Conservation (phyloP, 2,113 vertebrate species). For the Dasypus novemcinctus region DNA sequence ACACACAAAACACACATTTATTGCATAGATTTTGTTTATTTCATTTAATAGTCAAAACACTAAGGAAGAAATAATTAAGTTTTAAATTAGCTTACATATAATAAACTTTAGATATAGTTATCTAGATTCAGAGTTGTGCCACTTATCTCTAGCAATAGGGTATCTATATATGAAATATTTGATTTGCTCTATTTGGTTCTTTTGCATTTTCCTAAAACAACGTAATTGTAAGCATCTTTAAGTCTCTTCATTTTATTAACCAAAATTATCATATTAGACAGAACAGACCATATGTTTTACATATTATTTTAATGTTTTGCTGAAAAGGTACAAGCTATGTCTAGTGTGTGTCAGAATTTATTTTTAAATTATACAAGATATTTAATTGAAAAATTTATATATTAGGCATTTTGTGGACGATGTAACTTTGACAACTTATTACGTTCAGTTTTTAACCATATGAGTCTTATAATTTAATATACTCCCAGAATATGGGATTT, state of each 20-base stretch:
- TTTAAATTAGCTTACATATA: conserved; percentile 13
- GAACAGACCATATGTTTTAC: not conserved
- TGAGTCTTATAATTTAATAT: conserved; percentile 1
- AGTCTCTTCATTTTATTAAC: conserved; percentile 33
- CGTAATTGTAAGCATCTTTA: conserved; percentile 50
- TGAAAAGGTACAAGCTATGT: not conserved
- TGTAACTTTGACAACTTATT: conserved; percentile 11
- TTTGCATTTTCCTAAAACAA: conserved; percentile 41
- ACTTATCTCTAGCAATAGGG: not conserved
- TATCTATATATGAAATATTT: conserved; percentile 36
- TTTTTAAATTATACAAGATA: not conserved
- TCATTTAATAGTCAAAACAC: conserved; percentile 26
- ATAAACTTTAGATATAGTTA: too few relatives aligned
- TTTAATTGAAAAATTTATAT: not conserved
- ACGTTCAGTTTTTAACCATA: not conserved
- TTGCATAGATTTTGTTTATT: not conserved
- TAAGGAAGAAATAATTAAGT: conserved; percentile 6
- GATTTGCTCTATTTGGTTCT: not conserved
- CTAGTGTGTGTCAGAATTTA: not conserved
- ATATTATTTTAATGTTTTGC: not conserved
- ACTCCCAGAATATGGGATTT: not conserved
- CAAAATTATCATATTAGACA: conserved; percentile 20
- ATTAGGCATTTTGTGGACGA: not conserved
- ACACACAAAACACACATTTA: too few relatives aligned
- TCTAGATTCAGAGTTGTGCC: not conserved